Percentiles rank a stretch among this genome's conserved stretches.
phyloP scores from a whole-genome alignment of 2,888 invertebrate species.

The Diabrotica balteata region DNA sequence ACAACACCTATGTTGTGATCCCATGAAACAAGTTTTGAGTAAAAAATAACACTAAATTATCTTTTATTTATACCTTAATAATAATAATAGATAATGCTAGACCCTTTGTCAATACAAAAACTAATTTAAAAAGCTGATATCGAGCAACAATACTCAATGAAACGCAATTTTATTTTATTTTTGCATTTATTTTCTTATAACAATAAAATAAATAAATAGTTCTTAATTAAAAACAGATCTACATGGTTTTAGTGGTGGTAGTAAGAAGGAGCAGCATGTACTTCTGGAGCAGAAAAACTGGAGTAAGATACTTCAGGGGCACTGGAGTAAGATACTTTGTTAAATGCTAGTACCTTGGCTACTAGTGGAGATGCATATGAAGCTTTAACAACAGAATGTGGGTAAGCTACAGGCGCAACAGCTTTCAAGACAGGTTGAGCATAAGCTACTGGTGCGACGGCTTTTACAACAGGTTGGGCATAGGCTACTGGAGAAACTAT shows the following conservation, averaged over 20 bases:
- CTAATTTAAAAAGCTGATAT: too few relatives aligned
- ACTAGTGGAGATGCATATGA: conserved; percentile 26
- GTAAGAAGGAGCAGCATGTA: conserved; percentile 1
- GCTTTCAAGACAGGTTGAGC: background rate
- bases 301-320: too few relatives aligned
- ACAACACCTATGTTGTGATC: too few relatives aligned
- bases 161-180: background rate
- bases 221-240: background rate
- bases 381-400: background rate
- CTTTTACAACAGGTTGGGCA: conserved; percentile 28
- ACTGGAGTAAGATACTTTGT: too few relatives aligned
- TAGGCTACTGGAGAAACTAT: conserved; percentile 27
- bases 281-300: conserved; percentile 28
- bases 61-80: too few relatives aligned
- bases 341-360: too few relatives aligned
- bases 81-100: too few relatives aligned
- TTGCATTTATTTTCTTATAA: background rate
- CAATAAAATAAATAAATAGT: background rate
- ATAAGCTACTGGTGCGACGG: background rate
- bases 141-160: too few relatives aligned
- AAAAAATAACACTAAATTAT: too few relatives aligned
- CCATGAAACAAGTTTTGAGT: too few relatives aligned
- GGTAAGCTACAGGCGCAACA: background rate
- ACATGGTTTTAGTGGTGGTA: background rate
- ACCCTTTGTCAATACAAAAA: too few relatives aligned